Evolutionary conservation across 2,113 vertebrate genomes (phyloP), one percentile per base, ranked within the genome.

Genomic region (Oryzias javanicus): DNA sequence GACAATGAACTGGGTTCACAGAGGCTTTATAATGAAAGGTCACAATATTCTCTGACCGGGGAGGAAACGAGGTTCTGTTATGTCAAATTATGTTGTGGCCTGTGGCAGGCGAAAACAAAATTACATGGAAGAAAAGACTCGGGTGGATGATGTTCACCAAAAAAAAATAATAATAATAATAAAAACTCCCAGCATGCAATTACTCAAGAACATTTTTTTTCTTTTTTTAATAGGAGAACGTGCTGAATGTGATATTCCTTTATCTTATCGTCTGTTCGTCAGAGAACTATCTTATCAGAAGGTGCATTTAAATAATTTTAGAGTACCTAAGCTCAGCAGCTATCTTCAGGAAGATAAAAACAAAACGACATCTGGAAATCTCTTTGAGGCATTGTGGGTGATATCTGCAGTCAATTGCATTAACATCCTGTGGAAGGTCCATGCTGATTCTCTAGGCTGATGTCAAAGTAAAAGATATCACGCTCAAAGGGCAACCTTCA

Each of bases 11-110:
- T 75, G 71, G 62, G 81, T 78, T 81, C 77, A 78, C 35, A n/a
- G 61, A 22, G 65, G 81, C 58, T 83, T 79, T 71, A 57, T 55
- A 86, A 85, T 79, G 74, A 85, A 88, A 86, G 83, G 82, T 88
- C 83, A 86, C 72, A 65, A 76, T 82, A 79, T 80, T 76, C 56
- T 81, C 71, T 63, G 53, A 71, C 70, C 19, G 3, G 48, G 44
- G 44, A 48, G 59, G 63, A 75, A 71, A 64, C 60, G 69, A 70
- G 63, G 61, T 75, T 69, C 64, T 13, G 68, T 74, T 70, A 73
- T 80, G 78, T 84, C 74, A 78, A 83, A 82, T 83, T 83, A 85
- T 70, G 64, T 78, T 73, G 72, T 76, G 81, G 78, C 78, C 75
- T 66, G 52, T 81, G 76, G 78, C 77, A 8, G 64, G 44, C 56